phyloP scores from a whole-genome alignment of 2,888 invertebrate species.

The Mythimna albipuncta region DNA sequence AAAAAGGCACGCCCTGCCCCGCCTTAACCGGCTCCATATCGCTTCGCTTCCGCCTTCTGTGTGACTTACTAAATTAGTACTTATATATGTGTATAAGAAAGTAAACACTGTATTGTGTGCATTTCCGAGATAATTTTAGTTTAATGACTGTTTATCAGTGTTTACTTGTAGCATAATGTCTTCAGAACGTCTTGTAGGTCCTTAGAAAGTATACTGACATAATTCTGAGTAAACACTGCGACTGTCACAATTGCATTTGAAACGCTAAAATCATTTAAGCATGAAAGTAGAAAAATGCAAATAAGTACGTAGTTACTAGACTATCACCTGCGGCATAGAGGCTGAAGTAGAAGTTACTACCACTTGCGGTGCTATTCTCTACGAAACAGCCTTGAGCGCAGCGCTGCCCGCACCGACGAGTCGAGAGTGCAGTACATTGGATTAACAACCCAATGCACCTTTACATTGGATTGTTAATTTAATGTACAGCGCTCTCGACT shows the following conservation, averaged over 20 bases:
- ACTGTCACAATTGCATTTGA: neutral
- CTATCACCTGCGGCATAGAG: too few species aligned
- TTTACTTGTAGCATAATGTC: constrained; percentile 4
- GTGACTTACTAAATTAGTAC: neutral
- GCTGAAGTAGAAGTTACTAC: too few species aligned
- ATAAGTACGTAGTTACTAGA: neutral
- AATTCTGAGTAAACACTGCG: constrained; percentile 3
- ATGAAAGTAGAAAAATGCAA: neutral
- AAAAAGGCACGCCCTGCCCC: constrained; percentile 2
- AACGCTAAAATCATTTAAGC: neutral
- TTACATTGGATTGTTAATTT: too few species aligned
- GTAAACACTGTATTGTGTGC: constrained; percentile 19
- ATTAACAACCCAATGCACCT: too few species aligned
- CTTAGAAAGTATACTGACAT: neutral
- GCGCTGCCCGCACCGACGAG: too few species aligned
- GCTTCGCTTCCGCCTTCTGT: constrained; percentile 3
- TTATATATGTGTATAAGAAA: neutral
- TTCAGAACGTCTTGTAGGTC: constrained; percentile 11
- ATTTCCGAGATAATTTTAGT: constrained; percentile 24
- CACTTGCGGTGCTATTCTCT: too few species aligned
- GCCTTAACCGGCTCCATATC: constrained; percentile 6
- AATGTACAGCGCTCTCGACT: too few species aligned
- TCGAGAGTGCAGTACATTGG: too few species aligned
- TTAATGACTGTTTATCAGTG: constrained; percentile 12
- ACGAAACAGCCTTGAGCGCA: too few species aligned